Evolutionary conservation across 2,113 vertebrate genomes (phyloP).

Genomic region (Plecotus auritus): DNA sequence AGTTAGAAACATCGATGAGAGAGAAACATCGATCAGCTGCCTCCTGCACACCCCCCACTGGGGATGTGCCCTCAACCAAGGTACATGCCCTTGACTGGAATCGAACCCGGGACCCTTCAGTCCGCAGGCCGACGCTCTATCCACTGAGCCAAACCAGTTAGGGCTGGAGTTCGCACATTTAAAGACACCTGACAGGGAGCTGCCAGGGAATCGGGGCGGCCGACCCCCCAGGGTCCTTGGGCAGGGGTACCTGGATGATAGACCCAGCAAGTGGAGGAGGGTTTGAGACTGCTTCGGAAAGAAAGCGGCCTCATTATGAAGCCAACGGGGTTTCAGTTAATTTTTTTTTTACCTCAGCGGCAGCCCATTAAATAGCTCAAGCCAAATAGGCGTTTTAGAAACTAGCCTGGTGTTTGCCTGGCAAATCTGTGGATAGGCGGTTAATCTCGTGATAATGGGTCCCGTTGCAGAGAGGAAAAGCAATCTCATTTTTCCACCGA

Average conservation of each 20-base stretch:
- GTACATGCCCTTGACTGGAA: no score
- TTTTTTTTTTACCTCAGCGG: constrained; percentile 23
- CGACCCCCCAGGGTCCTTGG: neutral
- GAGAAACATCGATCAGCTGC: no score
- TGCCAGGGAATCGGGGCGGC: neutral
- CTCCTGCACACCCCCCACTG: no score
- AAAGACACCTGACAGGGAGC: neutral
- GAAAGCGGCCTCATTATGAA: neutral
- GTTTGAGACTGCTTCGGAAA: constrained; percentile 19
- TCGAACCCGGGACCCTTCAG: no score
- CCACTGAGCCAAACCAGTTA: no score
- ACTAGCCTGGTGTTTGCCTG: neutral
- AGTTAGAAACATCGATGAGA: no score
- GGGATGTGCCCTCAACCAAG: no score
- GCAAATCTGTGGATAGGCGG: neutral
- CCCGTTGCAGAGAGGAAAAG: neutral
- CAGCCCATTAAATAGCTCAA: constrained; percentile 19
- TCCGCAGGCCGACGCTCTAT: no score
- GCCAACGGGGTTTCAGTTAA: neutral
- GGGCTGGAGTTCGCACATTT: neutral
- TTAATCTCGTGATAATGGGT: neutral
- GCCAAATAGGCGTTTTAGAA: neutral
- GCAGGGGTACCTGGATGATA: neutral
- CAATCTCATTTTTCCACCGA: constrained; percentile 37
- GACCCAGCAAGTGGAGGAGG: neutral